Base-by-base conservation (phyloP, 2,888 invertebrate species). In the Lagria hirta region DNA sequence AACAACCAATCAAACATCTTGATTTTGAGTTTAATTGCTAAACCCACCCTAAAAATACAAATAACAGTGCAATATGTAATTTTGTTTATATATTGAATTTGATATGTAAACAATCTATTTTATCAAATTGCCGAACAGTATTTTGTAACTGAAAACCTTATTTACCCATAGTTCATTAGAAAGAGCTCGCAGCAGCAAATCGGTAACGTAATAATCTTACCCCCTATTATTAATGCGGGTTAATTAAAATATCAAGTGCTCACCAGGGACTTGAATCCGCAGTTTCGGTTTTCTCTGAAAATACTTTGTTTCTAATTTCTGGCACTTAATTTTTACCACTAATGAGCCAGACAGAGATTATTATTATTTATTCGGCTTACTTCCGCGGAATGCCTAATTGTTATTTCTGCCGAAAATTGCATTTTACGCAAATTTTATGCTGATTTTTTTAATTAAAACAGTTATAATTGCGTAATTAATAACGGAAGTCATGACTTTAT, bases 231-330 rank as follows among this genome's bases (percentile, higher is more conserved):
- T 66, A 66, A 65, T 65, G 64, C 60, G 55, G 62, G 61, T 63
- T 68, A 68, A 69, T 69, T 68, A 68, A 69, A 69, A 69, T 61
- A 64, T 64, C 63, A 66, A 69, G 64, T 58, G 61, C 64, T 57
- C 68, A 65, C 66, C 60, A 60, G 68, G 66, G 68, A 66, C 18
- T 36, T 47, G 57, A 58, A 54, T 62, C 57, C 60, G 58, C 60
- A 61, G 58, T 61, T 65, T 62, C 62, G 60, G 61, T 60, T 62
- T 63, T 58, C 64, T 63, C 64, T 55, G 64, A 64, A 64, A 64
- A 62, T 61, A 60, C 59, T 60, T 58, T 61, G 65, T 62, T 64
- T 62, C 65, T 60, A 64, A 67, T 65, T 64, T 59, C 54, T 57
- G 55, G 57, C 62, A 61, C 65, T 67, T 67, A 65, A 65, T 66